Evolutionary conservation across 1,140 invertebrate genomes (phyloP), one percentile per base, ranked within the genome.

Genomic region (Drosophila grimshawi): DNA sequence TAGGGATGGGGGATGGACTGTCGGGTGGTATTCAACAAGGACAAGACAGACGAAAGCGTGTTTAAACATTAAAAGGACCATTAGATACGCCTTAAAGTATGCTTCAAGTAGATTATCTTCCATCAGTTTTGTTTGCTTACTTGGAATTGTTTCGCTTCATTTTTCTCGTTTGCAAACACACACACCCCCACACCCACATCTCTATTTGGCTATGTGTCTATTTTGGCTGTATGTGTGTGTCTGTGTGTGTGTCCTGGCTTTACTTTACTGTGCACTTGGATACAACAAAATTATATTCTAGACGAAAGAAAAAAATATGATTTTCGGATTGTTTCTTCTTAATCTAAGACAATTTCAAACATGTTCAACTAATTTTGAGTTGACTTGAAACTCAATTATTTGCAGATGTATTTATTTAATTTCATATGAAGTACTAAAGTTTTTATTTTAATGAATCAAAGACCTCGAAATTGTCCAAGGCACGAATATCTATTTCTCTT

Each of bases 31-130:
- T 46, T 66, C 49, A 55, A 56, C 49, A 56, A 66, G 53, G 68
- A 60, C 46, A 73, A 73, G 61, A 72, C 56, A 70, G 76, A 80
- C 66, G 85, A 89, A 88, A 81, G 85, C 86, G 85, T 90, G 82
- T 90, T 91, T 86, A 91, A 91, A 91, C 86, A 85, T 83, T 86
- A 83, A 91, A 80, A 88, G 86, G 81, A 86, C 89, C 86, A 91
- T 91, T 91, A 91, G 85, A 90, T 91, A 86, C 90, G 90, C 90
- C 90, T 91, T 91, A 91, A 91, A 91, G 90, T 90, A 91, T 91
- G 85, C 89, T 90, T 90, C 89, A 91, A 91, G 90, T 80, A 90
- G 90, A 91, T 91, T 91, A 91, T 91, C 85, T 91, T 86, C 79
- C 89, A 91, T 91, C 89, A 91, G 80, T 91, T 88, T 88, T 88